Evolutionary conservation across 1,140 invertebrate genomes (phyloP).

Genomic region (Caerostris extrusa): DNA sequence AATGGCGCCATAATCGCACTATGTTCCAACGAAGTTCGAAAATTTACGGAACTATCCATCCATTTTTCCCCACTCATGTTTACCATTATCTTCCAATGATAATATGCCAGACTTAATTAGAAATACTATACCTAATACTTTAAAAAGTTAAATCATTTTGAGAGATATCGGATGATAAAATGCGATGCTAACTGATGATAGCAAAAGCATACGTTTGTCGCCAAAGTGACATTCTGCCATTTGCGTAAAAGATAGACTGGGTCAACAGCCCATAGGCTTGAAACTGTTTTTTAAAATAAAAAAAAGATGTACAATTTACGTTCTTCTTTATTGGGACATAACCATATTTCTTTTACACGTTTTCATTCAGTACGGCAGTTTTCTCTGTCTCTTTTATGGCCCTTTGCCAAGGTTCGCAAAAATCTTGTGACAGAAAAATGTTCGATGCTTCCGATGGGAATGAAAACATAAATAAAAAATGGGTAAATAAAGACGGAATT

Average conservation of each 20-base stretch:
- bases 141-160: neutral
- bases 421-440: constrained; percentile 19
- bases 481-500: neutral
- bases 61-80: neutral
- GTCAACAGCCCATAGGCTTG: neutral
- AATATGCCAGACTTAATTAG: neutral
- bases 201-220: neutral
- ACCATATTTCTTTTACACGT: constrained; percentile 42
- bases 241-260: constrained; percentile 25
- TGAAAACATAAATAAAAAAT: neutral
- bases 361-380: neutral
- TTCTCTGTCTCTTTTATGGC: constrained; percentile 26
- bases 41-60: constrained; percentile 10
- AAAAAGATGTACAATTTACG: constrained; percentile 56
- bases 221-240: constrained; percentile 10
- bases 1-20: constrained; percentile 34
- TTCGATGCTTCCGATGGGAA: constrained; percentile 23
- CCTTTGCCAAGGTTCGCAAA: neutral
- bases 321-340: constrained; percentile 57
- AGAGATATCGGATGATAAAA: neutral
- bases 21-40: constrained; percentile 21
- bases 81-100: neutral
- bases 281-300: constrained; percentile 11
- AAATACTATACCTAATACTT: neutral
- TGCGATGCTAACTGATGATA: neutral